Conservation (phyloP, 2,113 vertebrate species). For the Tor tambroides region DNA sequence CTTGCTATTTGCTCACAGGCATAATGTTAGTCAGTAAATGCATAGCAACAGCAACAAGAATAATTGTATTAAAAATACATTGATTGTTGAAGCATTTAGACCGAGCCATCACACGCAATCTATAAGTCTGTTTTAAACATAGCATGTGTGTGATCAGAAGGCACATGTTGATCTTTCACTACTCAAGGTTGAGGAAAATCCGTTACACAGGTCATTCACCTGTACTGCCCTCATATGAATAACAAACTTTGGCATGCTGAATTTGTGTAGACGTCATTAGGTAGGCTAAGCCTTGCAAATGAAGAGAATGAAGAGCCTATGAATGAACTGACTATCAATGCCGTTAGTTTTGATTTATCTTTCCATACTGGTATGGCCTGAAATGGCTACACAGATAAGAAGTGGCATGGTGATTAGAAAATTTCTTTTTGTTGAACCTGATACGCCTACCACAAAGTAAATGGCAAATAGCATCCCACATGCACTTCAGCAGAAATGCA, state of each 20-base stretch:
- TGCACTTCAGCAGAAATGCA: not conserved
- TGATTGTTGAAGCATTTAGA: not conserved
- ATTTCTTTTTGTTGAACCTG: not conserved
- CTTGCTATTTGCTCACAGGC: not conserved
- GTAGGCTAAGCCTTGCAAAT: not conserved
- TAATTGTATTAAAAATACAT: conserved; percentile 4
- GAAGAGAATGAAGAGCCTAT: not conserved
- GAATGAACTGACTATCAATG: not conserved
- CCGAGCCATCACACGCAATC: not conserved
- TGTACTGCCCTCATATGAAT: not conserved
- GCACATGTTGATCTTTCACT: not conserved
- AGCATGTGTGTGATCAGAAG: not conserved
- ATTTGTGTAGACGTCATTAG: not conserved
- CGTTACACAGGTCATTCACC: not conserved
- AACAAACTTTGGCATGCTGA: not conserved
- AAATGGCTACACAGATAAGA: not conserved
- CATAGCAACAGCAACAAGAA: not conserved
- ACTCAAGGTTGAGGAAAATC: conserved; percentile 7
- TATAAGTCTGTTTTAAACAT: not conserved
- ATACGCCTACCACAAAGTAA: conserved; percentile 2
- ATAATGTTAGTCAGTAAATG: not conserved
- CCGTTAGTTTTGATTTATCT: not conserved
- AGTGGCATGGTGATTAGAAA: not conserved
- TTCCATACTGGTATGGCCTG: not conserved
- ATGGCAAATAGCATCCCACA: not conserved